Evolutionary conservation across 2,888 invertebrate genomes (phyloP), one percentile per base, ranked within the genome.

Genomic region (Lasiommata megera): DNA sequence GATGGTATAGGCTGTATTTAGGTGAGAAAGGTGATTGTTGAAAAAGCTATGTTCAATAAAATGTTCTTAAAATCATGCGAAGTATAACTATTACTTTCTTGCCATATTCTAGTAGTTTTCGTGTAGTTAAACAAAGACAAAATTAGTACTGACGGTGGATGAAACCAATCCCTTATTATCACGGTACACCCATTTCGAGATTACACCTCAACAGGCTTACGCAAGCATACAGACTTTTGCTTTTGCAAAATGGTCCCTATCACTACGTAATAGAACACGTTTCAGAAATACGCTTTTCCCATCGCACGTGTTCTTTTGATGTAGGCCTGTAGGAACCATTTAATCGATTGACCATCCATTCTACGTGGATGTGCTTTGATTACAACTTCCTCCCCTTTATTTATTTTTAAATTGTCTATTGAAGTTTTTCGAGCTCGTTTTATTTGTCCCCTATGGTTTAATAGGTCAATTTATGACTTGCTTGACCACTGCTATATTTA

Each of bases 261-360:
- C 17, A 5, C 54, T 14, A 55, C 34, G 46, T 8, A 16, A 50
- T 61, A 67, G 59, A 59, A 40, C 40, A 17, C 47, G 65, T 50
- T 64, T 65, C 57, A 52, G 51, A 63, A 53, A 11, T 34, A 31
- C 16, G n/a, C 40, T 36, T 18, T 23, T 51, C 37, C 46, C 46
- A 58, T 16, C 51, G 59, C 69, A 70, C 67, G 69, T 69, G 68
- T 63, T 62, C 68, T 56, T 64, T 67, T 69, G 46, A 67, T 68
- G 67, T 74, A 70, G 63, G 68, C 73, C 74, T 69, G 67, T 65
- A 69, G 69, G 69, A 68, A 71, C 74, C 74, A 79, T 81, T 79
- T 79, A 82, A 84, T 83, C 81, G 83, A 84, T 86, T 85, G 86
- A 80, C 82, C 82, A 80, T 76, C 79, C 81, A 80, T 79, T 76